Percentiles rank a stretch among this genome's conserved stretches.
These are phyloP conservation scores for Hecatera dysodea DNA, from an alignment of 2,888 invertebrate genomes.

Conservation along the genomic window DNA sequence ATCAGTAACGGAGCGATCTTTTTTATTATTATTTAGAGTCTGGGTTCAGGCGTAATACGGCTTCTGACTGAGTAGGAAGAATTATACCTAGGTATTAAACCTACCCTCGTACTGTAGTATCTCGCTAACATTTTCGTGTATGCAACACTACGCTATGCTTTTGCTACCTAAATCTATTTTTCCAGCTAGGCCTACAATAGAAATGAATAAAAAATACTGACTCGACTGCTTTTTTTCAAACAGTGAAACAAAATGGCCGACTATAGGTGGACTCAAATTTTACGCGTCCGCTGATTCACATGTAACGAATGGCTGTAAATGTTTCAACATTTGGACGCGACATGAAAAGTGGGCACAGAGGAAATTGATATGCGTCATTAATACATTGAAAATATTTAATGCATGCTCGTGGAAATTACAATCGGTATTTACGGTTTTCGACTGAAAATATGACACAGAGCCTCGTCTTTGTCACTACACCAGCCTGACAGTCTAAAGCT, in stretches of 20 bases:
- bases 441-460: not conserved
- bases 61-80: not conserved
- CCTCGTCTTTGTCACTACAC: not conserved
- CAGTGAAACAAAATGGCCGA: constrained; percentile 7
- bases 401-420: constrained; percentile 15
- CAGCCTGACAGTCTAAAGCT: not conserved
- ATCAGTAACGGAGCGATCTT: too few species aligned
- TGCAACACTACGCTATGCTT: not conserved
- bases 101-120: not conserved
- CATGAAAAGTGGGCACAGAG: constrained; percentile 35
- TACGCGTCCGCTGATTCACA: constrained; percentile 31
- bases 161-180: not conserved
- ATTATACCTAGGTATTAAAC: not conserved
- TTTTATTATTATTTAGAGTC: too few species aligned
- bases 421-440: not conserved
- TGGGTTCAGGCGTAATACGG: too few species aligned
- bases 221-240: constrained; percentile 4
- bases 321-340: constrained; percentile 50
- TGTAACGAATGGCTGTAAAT: constrained; percentile 47
- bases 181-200: not conserved
- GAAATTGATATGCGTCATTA: constrained; percentile 48
- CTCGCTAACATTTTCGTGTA: not conserved
- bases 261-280: constrained; percentile 29
- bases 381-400: constrained; percentile 44
- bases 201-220: constrained; percentile 14